Percentiles rank a stretch among this genome's conserved stretches.
These are phyloP conservation scores for Aeoliscus strigatus DNA, from an alignment of 2,797 vertebrate species.

Conservation along the genomic window DNA sequence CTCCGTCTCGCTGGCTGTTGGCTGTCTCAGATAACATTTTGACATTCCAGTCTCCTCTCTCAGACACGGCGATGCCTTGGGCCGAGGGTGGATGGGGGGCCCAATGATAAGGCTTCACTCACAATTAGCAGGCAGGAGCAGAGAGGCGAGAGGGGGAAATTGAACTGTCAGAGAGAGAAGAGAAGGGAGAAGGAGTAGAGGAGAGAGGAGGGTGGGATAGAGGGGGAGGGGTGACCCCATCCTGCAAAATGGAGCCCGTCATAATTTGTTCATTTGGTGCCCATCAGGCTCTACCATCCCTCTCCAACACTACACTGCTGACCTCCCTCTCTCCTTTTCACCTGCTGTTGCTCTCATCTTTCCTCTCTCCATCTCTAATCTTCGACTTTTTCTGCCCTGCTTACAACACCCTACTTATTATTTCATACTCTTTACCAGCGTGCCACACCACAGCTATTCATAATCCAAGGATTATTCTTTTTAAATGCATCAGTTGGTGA, in stretches of 20 bases:
- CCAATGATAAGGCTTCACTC: slow-evolving; percentile 99
- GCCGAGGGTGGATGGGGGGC: slow-evolving; percentile 81
- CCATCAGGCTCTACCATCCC: slow-evolving; percentile 98
- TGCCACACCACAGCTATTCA: slow-evolving; percentile 21
- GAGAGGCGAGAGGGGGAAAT: slow-evolving; percentile 99
- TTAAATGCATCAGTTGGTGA: slow-evolving; percentile 46
- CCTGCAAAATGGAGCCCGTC: slow-evolving; percentile 99
- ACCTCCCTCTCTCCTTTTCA: slow-evolving; percentile 60
- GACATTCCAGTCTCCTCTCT: slow-evolving; percentile 90
- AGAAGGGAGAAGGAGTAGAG: slow-evolving; percentile 96
- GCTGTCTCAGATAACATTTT: slow-evolving; percentile 96
- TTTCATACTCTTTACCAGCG: slow-evolving; percentile 11
- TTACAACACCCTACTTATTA: slow-evolving; percentile 24
- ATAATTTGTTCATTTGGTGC: slow-evolving; percentile 99
- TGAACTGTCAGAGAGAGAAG: slow-evolving; percentile 99
- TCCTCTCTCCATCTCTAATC: slow-evolving; percentile 25
- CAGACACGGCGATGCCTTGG: slow-evolving; percentile 83
- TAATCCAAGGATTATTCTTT: slow-evolving; percentile 41
- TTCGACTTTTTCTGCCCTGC: slow-evolving; percentile 41
- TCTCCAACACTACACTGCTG: slow-evolving; percentile 94
- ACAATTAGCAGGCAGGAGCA: slow-evolving; percentile 99
- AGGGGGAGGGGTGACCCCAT: slow-evolving; percentile 98
- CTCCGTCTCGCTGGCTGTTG: slow-evolving; percentile 76
- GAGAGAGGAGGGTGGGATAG: slow-evolving; percentile 89
- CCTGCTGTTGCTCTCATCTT: slow-evolving; percentile 69